A percentile compares a stretch with the other conserved stretches of the same genome.
phyloP scores from a whole-genome alignment of 2,797 vertebrate species.

The Alectoris magna region DNA sequence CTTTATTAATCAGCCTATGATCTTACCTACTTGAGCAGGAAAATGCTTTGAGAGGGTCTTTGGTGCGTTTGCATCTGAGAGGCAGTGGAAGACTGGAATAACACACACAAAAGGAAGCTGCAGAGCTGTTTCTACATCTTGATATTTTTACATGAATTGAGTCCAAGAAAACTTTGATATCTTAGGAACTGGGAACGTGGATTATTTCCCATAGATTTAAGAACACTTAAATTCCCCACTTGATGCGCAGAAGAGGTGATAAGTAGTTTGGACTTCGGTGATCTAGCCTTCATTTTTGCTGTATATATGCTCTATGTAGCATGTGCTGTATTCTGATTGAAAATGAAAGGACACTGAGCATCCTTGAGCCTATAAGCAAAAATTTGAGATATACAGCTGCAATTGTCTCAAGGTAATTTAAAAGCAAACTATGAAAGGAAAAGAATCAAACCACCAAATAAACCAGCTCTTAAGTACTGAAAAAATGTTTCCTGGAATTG shows the following conservation, averaged over 20 bases:
- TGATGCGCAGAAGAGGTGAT: background rate
- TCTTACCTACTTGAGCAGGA: background rate
- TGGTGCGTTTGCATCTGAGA: background rate
- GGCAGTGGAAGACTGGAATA: background rate
- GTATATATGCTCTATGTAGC: background rate
- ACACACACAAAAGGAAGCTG: accelerated
- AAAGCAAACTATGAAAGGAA: background rate
- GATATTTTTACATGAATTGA: background rate
- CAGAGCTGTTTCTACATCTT: background rate
- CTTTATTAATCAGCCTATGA: background rate
- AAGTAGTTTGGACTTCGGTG: background rate
- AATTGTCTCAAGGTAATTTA: background rate
- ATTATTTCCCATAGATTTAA: background rate
- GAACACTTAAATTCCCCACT: background rate
- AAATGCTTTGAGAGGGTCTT: background rate
- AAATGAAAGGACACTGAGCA: background rate
- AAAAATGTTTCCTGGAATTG: background rate
- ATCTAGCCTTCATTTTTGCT: background rate
- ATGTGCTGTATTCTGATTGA: background rate
- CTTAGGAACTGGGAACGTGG: background rate
- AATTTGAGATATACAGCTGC: background rate
- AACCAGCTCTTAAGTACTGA: background rate
- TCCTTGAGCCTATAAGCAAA: background rate
- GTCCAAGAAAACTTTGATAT: background rate
- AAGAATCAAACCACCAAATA: background rate